These are phyloP conservation scores for Bos javanicus DNA, from an alignment of 2,113 vertebrate species.

Conservation along the genomic window DNA sequence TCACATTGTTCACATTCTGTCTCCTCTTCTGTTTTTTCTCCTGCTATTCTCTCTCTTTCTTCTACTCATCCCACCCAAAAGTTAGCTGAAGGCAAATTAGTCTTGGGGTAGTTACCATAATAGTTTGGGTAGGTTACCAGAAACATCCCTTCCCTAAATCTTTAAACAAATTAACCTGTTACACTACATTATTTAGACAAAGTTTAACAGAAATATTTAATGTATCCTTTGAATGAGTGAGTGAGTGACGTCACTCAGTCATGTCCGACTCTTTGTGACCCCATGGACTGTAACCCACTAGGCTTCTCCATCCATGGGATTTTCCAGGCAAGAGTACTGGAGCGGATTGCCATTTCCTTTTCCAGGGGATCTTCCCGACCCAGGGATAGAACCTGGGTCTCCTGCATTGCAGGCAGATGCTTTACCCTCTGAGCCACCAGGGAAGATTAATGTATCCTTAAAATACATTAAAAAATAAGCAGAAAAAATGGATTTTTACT, in stretches of 20 bases:
- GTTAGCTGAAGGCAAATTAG: background rate
- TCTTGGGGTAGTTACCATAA: background rate
- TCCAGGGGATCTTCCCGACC: too few species aligned
- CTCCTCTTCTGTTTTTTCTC: background rate
- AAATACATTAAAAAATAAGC: background rate
- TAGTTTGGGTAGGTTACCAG: background rate
- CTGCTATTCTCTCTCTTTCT: background rate
- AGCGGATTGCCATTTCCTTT: too few species aligned
- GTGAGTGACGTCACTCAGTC: too few species aligned
- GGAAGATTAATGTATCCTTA: too few species aligned
- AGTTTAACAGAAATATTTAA: background rate
- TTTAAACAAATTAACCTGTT: background rate
- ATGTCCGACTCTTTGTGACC: rapidly evolving
- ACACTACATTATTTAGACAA: background rate
- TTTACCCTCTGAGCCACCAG: too few species aligned
- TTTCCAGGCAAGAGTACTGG: too few species aligned
- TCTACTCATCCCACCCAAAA: background rate
- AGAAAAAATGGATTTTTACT: background rate
- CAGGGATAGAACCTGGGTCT: too few species aligned
- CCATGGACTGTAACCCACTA: too few species aligned
- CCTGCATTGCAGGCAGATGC: too few species aligned
- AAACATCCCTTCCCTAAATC: background rate
- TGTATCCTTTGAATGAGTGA: background rate
- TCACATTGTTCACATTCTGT: background rate
- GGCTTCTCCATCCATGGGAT: too few species aligned